Base-by-base conservation (phyloP, 2,113 vertebrate species). In the Potamarius usumacintae region DNA sequence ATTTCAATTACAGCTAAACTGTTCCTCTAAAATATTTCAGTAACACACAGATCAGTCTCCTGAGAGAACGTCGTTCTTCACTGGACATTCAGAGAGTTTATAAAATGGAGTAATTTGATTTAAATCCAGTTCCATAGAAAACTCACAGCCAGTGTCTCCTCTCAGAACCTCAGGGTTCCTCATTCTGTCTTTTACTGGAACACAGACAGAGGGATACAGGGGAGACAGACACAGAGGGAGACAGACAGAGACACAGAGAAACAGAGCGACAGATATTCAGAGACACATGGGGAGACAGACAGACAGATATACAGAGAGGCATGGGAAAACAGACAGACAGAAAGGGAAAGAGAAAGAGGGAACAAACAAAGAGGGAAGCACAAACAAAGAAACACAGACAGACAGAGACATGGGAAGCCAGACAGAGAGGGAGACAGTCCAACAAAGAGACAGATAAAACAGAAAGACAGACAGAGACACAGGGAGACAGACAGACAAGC, bases 111-210 rank as follows among this genome's bases (percentile, higher is more conserved):
- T 65, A n/a, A 65, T 65, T 60, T 5, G 18, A 60, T 20, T 60
- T 60, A 65, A 65, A 65, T n/a, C 25, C 58, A 18, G 58, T 18
- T 63, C 12, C 27, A 3, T 69, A 14, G 27, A 72, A 76, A 8
- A 76, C 72, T 76, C 42, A 76, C 72, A 25, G 42, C 1, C 42
- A 22, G 30, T 1, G 5, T n/a, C 72, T 22, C 18, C 42, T 25
- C 78, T 90, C 42, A 83, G 30, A 85, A 78, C 27, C n/a, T 42
- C 42, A 42, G 50, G 4, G 79, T 87, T 88, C 4, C 79, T 82
- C 85, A 90, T 90, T 14, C 17, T 86, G 86, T 48, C 48, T 15
- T 4, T 48, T n/a, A 72, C 72, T 27, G 27, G 0, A 18, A 4
- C 15, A 72, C n/a, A n/a, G 12, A 50, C 69, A 71, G 65, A 27